Conservation (phyloP, 2,797 vertebrate genomes). For the Manis crassicaudata region DNA sequence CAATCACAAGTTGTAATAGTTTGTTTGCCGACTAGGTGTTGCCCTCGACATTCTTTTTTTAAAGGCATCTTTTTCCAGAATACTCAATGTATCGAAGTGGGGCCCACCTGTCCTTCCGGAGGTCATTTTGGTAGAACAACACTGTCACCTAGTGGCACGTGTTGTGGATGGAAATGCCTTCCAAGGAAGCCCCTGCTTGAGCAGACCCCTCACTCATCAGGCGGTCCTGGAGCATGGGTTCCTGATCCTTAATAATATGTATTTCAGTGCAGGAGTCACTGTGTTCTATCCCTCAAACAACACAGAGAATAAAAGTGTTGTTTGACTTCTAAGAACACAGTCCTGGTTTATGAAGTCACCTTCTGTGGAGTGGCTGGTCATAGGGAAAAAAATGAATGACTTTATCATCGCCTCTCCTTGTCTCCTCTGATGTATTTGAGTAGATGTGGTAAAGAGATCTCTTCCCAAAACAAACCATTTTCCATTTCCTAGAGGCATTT, state of each 20-base stretch:
- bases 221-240: not conserved
- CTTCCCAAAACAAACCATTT: not conserved
- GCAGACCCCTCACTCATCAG: too few relatives aligned
- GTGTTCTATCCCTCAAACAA: not conserved
- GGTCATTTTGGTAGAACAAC: slow-evolving; percentile 65
- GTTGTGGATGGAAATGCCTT: not conserved
- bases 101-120: not conserved
- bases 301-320: not conserved
- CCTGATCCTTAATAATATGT: not conserved
- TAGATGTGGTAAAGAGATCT: not conserved
- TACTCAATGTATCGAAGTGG: not conserved
- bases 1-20: not conserved
- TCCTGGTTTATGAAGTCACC: not conserved
- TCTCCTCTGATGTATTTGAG: not conserved
- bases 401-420: not conserved
- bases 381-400: not conserved
- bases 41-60: not conserved
- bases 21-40: not conserved
- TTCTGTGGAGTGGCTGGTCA: not conserved
- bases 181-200: not conserved
- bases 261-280: not conserved
- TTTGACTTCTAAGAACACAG: not conserved
- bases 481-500: not conserved
- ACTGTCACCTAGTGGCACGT: slow-evolving; percentile 80
- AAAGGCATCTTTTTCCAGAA: not conserved